Evolutionary conservation across 2,113 vertebrate species (phyloP).

Genomic region (Vireo altiloquus): DNA sequence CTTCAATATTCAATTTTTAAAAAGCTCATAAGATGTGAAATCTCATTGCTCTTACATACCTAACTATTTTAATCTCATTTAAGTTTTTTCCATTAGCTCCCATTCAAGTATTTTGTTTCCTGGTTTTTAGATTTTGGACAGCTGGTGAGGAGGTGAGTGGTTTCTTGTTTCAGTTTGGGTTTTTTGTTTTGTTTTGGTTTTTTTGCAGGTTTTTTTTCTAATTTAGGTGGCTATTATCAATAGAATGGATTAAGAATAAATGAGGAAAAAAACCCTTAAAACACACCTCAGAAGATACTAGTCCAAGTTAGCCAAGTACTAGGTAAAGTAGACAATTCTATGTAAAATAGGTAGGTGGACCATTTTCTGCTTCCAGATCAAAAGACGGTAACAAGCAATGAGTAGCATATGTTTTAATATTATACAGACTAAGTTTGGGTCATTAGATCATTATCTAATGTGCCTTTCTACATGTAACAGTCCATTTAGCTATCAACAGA

Average conservation of each 20-base stretch:
- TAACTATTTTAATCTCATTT: background rate
- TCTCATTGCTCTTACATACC: background rate
- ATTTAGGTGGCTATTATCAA: background rate
- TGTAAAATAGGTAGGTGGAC: background rate
- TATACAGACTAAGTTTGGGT: background rate
- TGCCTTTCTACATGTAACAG: background rate
- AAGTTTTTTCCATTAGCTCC: background rate
- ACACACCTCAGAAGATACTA: background rate
- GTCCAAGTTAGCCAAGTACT: background rate
- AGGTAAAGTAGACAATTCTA: background rate
- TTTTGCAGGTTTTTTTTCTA: background rate
- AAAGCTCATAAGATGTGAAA: background rate
- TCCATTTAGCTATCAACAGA: background rate
- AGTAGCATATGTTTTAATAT: background rate
- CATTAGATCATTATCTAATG: conserved; percentile 1
- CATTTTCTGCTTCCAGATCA: background rate
- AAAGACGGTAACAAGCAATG: background rate
- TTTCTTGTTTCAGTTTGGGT: background rate
- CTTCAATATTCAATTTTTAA: background rate
- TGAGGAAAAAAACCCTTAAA: background rate
- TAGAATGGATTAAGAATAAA: background rate
- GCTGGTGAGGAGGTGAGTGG: fast-evolving
- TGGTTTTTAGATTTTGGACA: background rate
- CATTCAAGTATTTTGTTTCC: background rate
- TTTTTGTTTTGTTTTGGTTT: background rate